Base-by-base conservation (phyloP, 1,140 invertebrate species). In the Megalonaias nervosa region DNA sequence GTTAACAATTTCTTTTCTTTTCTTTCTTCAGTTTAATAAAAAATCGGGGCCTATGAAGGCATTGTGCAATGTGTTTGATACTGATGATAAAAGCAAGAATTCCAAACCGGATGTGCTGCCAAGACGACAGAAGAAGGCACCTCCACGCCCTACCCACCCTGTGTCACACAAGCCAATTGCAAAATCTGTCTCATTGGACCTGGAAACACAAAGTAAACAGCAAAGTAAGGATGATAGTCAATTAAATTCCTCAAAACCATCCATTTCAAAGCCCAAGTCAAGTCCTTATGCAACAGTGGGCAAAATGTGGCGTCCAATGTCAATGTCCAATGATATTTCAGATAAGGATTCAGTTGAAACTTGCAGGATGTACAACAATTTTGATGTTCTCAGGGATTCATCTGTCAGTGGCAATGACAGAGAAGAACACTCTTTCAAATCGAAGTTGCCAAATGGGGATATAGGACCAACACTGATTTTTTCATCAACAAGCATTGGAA, bases 1-100 rank as follows among this genome's bases (percentile, higher is more conserved):
- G 31, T 13, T 31, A 55, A 56, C n/a, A 68, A 59, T 48, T 59
- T 71, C 17, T 16, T 74, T 74, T 64, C 38, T 56, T 71, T 62
- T 76, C 21, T 81, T 81, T 80, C 83, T 84, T 80, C 80, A 69
- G 23, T 76, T 78, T 59, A 72, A 78, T 23, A 81, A 79, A 61
- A 87, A 86, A 55, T 75, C 77, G 21, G 87, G 87, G 65, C 87
- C 87, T 48, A 67, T 88, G 65, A 88, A 86, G 68, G 87, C 86
- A 19, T 73, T 88, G 19, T 84, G 81, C 2, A 79, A 81, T 31
- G 83, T 82, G 9, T 81, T 79, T 80, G 66, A 67, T 64, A 58
- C 38, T 48, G 38, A 48, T 48, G 38, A 48, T 48, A 48, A 48
- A 48, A 48, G 6, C 38, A 11, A 48, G 38, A 48, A 48, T 48